Conservation (phyloP, 2,113 vertebrate species). For the Xiphophorus maculatus region DNA sequence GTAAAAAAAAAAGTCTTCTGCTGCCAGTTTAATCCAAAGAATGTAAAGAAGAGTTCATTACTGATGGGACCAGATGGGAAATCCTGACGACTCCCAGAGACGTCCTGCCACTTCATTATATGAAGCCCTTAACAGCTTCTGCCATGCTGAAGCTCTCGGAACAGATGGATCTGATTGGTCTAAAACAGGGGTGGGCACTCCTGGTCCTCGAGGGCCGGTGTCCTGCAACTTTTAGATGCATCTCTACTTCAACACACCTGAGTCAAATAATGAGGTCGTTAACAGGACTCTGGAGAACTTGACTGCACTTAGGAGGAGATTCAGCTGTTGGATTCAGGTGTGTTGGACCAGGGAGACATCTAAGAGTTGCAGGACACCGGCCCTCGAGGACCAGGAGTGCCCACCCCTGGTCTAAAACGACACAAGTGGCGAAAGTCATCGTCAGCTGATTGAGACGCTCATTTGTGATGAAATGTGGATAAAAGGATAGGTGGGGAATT, state of each 20-base stretch:
- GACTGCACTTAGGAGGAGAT: too few relatives aligned
- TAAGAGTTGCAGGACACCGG: too few relatives aligned
- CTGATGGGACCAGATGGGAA: conserved; percentile 34
- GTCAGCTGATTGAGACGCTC: conserved; percentile 30
- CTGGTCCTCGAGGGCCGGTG: too few relatives aligned
- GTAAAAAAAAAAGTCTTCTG: conserved; percentile 3
- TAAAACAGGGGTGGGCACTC: too few relatives aligned
- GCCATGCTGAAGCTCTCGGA: conserved; percentile 4
- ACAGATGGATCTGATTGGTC: conserved; percentile 35
- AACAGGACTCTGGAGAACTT: too few relatives aligned
- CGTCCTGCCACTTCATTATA: conserved; percentile 46
- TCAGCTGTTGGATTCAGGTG: too few relatives aligned
- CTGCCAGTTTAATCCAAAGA: conserved; percentile 27
- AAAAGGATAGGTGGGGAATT: neutral
- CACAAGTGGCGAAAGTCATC: conserved; percentile 40
- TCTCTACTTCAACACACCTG: too few relatives aligned
- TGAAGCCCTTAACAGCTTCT: neutral
- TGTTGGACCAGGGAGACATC: too few relatives aligned
- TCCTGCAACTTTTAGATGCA: too few relatives aligned
- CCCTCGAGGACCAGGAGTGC: too few relatives aligned
- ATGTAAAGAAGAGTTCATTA: conserved; percentile 25
- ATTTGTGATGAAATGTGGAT: neutral
- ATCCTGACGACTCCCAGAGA: conserved; percentile 25
- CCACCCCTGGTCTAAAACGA: conserved; percentile 34
- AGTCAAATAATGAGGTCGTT: too few relatives aligned